Evolutionary conservation across 2,888 invertebrate species (phyloP).

Genomic region (Hydraecia micacea): DNA sequence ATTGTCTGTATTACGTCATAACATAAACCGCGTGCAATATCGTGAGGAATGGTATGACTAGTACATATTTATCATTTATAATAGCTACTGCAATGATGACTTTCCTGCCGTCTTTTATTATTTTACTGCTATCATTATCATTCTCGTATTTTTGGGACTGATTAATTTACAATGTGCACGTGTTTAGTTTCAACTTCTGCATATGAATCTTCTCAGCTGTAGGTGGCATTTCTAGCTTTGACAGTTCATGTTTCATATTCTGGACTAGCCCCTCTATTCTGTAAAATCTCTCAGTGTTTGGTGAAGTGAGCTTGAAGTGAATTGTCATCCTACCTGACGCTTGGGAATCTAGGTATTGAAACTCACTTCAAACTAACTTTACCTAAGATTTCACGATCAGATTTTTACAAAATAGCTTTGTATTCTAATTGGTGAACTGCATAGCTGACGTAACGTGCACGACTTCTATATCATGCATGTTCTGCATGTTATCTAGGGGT

Average conservation of each 20-base stretch:
- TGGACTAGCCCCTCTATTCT: neutral
- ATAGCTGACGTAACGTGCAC: neutral
- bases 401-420: neutral
- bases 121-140: slow-evolving; percentile 2
- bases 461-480: neutral
- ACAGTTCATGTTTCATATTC: neutral
- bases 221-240: neutral
- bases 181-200: slow-evolving; percentile 2
- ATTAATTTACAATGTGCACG: neutral
- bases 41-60: slow-evolving; percentile 26
- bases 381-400: neutral
- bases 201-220: neutral
- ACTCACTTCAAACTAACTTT: neutral
- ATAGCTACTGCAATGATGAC: slow-evolving; percentile 18
- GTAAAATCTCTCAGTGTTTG: neutral
- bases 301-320: neutral
- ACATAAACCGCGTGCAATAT: slow-evolving; percentile 31
- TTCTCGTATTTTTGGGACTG: neutral
- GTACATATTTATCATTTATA: slow-evolving; percentile 29
- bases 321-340: too few relatives aligned
- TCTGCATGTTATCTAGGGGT: neutral
- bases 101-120: neutral
- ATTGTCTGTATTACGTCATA: slow-evolving; percentile 48
- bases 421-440: neutral
- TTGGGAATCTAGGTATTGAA: neutral